phyloP scores from a whole-genome alignment of 2,113 vertebrate species.

The Mirounga angustirostris region DNA sequence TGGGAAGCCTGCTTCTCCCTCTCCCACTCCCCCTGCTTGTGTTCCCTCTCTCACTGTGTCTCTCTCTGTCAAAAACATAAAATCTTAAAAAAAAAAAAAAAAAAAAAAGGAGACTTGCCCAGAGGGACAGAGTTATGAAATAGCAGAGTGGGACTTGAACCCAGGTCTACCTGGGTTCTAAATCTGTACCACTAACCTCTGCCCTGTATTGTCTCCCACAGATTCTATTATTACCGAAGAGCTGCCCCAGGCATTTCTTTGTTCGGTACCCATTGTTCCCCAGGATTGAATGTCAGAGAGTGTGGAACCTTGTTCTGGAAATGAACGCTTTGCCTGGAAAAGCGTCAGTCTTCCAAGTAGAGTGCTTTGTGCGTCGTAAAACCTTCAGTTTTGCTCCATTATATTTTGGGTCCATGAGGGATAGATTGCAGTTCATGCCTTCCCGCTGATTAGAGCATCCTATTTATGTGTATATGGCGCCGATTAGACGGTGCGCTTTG shows the following conservation, averaged over 20 bases:
- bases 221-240: neutral
- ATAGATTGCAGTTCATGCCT: conserved; percentile 69
- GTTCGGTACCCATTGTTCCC: neutral
- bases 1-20: too few species aligned
- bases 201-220: neutral
- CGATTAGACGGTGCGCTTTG: conserved; percentile 63
- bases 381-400: conserved; percentile 75
- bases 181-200: neutral
- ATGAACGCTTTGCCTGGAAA: conserved; percentile 65
- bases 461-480: conserved; percentile 59
- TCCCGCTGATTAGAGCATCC: conserved; percentile 71
- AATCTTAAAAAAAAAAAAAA: too few species aligned
- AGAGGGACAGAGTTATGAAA: neutral
- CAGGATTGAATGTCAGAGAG: conserved; percentile 34
- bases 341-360: conserved; percentile 59
- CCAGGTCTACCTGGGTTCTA: neutral
- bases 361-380: conserved; percentile 71
- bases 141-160: neutral
- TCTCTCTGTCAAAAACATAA: too few species aligned
- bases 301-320: conserved; percentile 68
- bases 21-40: too few species aligned
- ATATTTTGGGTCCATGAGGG: conserved; percentile 68
- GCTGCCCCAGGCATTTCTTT: conserved; percentile 4
- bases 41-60: too few species aligned
- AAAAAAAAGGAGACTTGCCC: neutral